Percentiles rank a stretch among this genome's conserved stretches.
These are phyloP conservation scores for Eudyptes chrysolophus DNA, from an alignment of 2,113 vertebrate genomes.

Conservation along the genomic window DNA sequence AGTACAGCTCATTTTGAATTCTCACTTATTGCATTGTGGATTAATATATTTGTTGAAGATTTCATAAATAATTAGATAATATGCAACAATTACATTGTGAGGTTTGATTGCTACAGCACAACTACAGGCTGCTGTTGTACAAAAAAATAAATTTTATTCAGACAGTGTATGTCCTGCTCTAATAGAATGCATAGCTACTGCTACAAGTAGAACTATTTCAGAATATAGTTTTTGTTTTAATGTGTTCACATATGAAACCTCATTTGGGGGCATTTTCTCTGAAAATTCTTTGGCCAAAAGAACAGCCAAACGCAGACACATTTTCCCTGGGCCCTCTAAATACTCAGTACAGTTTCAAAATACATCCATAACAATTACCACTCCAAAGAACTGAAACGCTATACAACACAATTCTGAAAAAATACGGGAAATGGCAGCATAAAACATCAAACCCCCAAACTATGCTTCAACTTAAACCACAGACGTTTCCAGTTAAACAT, in stretches of 20 bases:
- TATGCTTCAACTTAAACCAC: neutral
- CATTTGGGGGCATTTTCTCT: neutral
- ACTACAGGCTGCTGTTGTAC: neutral
- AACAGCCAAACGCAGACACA: neutral
- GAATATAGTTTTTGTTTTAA: neutral
- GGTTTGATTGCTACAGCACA: neutral
- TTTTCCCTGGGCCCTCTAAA: neutral
- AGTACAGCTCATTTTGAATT: neutral
- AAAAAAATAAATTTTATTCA: neutral
- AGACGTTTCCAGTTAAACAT: neutral
- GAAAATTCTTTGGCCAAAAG: neutral
- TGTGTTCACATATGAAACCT: neutral
- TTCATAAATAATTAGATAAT: slow-evolving; percentile 1
- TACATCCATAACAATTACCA: neutral
- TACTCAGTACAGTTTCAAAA: neutral
- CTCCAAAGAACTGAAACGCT: neutral
- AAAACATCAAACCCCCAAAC: neutral
- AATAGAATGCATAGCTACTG: neutral
- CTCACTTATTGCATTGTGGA: neutral
- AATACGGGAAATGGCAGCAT: neutral
- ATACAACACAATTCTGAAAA: neutral
- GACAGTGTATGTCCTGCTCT: neutral
- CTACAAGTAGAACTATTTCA: neutral
- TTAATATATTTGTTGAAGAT: neutral
- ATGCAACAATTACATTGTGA: neutral